Evolutionary conservation across 2,113 vertebrate species (phyloP), one percentile per base, ranked within the genome.

Genomic region (Solea solea): DNA sequence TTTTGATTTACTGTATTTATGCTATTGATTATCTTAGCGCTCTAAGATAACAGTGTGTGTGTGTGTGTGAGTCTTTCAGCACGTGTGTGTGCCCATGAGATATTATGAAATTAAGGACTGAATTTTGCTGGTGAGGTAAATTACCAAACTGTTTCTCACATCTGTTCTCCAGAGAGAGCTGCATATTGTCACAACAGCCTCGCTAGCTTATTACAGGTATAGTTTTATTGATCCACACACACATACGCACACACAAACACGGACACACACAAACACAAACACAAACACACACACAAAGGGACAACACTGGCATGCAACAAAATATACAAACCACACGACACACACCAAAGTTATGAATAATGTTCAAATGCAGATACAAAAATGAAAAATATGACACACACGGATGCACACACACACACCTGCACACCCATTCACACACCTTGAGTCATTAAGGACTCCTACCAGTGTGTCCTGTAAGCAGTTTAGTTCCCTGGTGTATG

Each of bases 381-480:
- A 80, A 76, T 42, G 74, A 60, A 57, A 60, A 21, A 21, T 21
- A 21, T 21, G 21, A 58, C 46, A 63, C 34, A 49, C 58, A 52
- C 68, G 65, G 15, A 55, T 44, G 61, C 64, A 73, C 51, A 76
- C 64, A 73, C 51, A 76, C 67, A 65, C 67, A 76, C 52, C 67
- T 50, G 69, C 81, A 66, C 74, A 54, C 76, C 54, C 61, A 25
- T 41, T 51, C 64, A 71, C 55, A 69, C 70, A 81, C 72, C 34
- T 53, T 63, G 62, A 83, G 76, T 90, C 87, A 91, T 91, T 90
- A 91, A 89, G 83, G 86, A 81, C 81, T 89, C 76, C 59, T 74
- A 66, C 69, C 69, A 81, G 86, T 89, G 80, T 88, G 88, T 91
- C 85, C 86, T 91, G 90, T 90, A 91, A 91, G 90, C 90, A 90